Percentiles rank a stretch among this genome's conserved stretches.
Evolutionary conservation across 2,797 vertebrate genomes (phyloP).

Genomic region (Heliangelus exortis): DNA sequence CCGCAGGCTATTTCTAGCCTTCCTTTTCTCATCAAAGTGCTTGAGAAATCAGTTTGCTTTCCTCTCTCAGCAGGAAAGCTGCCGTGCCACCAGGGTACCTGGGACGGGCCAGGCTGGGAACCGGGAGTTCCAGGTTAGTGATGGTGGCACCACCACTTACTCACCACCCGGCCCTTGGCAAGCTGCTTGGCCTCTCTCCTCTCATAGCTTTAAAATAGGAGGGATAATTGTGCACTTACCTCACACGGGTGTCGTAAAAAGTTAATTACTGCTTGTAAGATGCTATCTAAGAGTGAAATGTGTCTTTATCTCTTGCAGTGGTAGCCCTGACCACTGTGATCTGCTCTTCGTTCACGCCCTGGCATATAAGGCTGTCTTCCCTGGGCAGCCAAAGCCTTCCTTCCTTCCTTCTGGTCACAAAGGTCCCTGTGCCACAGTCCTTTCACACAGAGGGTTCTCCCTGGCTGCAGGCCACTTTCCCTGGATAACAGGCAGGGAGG

Average conservation of each 20-base stretch:
- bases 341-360: background rate
- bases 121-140: background rate
- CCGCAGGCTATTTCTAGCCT: constrained; percentile 38
- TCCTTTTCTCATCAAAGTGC: background rate
- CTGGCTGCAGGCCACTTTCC: background rate
- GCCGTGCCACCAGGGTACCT: fast-evolving
- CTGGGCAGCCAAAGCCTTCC: background rate
- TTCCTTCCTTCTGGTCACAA: background rate
- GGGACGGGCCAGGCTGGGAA: background rate
- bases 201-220: constrained; percentile 21
- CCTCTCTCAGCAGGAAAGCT: background rate
- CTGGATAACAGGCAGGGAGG: background rate
- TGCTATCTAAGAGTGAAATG: constrained; percentile 2
- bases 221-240: background rate
- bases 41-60: constrained; percentile 46
- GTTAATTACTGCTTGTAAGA: constrained; percentile 23
- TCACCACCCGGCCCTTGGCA: background rate
- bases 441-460: background rate
- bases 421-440: background rate
- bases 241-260: constrained; percentile 38
- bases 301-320: background rate
- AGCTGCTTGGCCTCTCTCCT: background rate
- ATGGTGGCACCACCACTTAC: background rate
- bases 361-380: background rate
- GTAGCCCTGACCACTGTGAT: background rate